Evolutionary conservation across 2,113 vertebrate genomes (phyloP), one percentile per base, ranked within the genome.

Genomic region (Lycaon pictus): DNA sequence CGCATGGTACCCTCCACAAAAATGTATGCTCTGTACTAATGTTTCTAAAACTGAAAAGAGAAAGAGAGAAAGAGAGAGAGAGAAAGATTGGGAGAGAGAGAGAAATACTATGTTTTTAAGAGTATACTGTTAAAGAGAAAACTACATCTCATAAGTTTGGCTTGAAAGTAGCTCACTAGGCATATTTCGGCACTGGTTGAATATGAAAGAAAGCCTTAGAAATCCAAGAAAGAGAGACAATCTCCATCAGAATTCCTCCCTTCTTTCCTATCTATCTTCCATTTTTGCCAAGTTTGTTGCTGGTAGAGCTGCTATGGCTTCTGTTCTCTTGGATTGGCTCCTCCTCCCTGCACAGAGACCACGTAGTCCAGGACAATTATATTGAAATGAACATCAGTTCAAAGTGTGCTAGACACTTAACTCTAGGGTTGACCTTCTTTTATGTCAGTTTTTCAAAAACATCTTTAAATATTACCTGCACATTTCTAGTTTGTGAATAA

Each of bases 401-500:
- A 87, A 51, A 84, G n/a, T 55, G 22, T 90, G 48, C 95, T 69
- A 97, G 97, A 97, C 88, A 91, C 29, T 63, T 85, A 96, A 95
- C 92, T 96, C 71, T 27, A 95, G 60, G 56, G 55, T 72, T 90
- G 88, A 92, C 76, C 25, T 81, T 77, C 55, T 91, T 93, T 81
- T 48, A 93, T 63, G 81, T 69, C 27, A 93, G 90, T 81, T 94
- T 96, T 93, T 65, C 35, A 94, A 97, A 77, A 76, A 77, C 22
- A 16, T n/a, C 76, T 93, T 96, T 95, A 93, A 82, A 67, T 60
- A 85, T 88, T 62, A 90, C 23, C 79, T 23, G 81, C 77, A 43
- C 80, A 86, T 67, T 96, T 97, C 76, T 96, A 90, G 76, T 56
- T 94, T 92, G 87, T 97, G 90, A 96, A 96, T 98, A 97, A 96